Base-by-base conservation (phyloP, 2,888 invertebrate species). In the Psococerastis gibbosa region DNA sequence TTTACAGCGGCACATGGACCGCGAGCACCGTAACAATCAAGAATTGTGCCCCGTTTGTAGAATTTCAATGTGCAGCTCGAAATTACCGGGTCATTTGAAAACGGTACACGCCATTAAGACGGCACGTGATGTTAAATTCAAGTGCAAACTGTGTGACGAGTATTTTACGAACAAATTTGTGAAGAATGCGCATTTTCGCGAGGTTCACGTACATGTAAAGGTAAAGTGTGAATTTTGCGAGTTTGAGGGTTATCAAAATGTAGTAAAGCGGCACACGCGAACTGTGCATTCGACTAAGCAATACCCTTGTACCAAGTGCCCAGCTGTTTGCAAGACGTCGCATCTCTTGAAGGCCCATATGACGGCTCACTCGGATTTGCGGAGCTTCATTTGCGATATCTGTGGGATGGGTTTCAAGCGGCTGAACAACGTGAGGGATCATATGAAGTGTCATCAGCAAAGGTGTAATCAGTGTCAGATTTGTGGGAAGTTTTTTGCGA, bases 381-480 rank as follows among this genome's bases (percentile, higher is more conserved):
- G 38, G n/a, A 5, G 38, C 20, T 38, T 18, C 20, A 38, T 20
- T 5, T 38, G 38, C 38, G 38, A 38, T 18, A 38, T 38, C 20
- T 38, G 38, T 20, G 38, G 38, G 20, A 38, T 38, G 38, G 38
- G 38, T 5, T 38, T 38, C 18, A 38, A 38, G 20, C 6, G 38
- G 3, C 18, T 38, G 18, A 38, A 38, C 38, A 38, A 38, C 38
- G 38, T 38, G 4, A 17, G 38, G 38, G 38, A 38, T 20, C 38
- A 38, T 11, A 38, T 38, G 38, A 38, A 38, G 20, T 18, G 38
- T 11, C 38, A 38, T 22, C 20, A 38, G 22, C 16, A 38, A 20
- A 38, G 20, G 20, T 18, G 18, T 15, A 38, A 38, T 20, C 38
- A 38, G 18, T 38, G 38, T 11, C 38, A 38, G 22, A 38, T 38